Evolutionary conservation across 2,888 invertebrate genomes (phyloP), one percentile per base, ranked within the genome.

Genomic region (Parnassius glacialis): DNA sequence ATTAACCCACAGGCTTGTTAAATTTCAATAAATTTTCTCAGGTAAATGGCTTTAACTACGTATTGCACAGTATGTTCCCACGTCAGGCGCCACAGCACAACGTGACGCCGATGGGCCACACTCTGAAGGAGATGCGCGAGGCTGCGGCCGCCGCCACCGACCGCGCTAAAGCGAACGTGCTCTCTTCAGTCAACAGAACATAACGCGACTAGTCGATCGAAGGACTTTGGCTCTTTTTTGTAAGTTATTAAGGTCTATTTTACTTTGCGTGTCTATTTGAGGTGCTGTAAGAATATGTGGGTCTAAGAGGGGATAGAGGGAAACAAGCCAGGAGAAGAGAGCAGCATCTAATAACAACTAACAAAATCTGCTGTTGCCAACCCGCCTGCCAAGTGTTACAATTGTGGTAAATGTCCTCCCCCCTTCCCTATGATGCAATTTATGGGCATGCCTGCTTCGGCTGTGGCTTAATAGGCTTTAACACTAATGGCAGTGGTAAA

Each of bases 61-160:
- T 98, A 2, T 90, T 98, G 9, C 91, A 93, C 66, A 92, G 92
- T 65, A 94, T 97, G 94, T 97, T 95, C 84, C 94, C 95, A 10
- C 78, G 84, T 11, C 90, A 88, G 55, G 75, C 87, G 73, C 42
- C 77, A 65, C 50, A 67, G 45, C 65, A 73, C 59, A 64, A 68
- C 43, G 57, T 75, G 1, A 63, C 76, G 16, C 74, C 78, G 1
- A 71, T 81, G 65, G 66, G 80, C 13, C 78, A 80, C 76, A 78
- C 90, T 10, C 83, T 92, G 1, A 87, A 89, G 73, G 91, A 95
- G 76, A 90, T 97, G 78, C 96, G 96, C 75, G 95, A 94, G 65
- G 96, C 95, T 0, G 96, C 96, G 1, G 95, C 95, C 76, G 95
- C 95, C 74, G 96, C 96, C 59, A 96, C 95, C 41, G 95, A 96